Evolutionary conservation across 2,797 vertebrate genomes (phyloP).

Genomic region (Rhincodon typus): DNA sequence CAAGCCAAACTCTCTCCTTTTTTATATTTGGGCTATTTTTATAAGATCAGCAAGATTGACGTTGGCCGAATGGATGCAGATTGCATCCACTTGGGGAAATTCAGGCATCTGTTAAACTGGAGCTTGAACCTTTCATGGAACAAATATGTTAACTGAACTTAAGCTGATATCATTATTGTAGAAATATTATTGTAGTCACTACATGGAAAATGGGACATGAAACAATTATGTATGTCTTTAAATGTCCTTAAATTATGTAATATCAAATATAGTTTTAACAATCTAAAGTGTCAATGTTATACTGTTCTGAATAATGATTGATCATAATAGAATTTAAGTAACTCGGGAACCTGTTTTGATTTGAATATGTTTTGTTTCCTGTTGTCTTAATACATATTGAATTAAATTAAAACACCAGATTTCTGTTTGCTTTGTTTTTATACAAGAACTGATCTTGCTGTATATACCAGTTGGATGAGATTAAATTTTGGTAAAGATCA

Average conservation of each 20-base stretch:
- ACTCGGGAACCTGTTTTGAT: neutral
- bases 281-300: neutral
- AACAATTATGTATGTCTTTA: neutral
- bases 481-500: neutral
- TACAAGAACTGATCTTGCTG: neutral
- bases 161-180: neutral
- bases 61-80: neutral
- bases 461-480: neutral
- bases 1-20: neutral
- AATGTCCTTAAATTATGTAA: neutral
- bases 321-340: neutral
- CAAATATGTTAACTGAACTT: neutral
- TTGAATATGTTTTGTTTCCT: neutral
- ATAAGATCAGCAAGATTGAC: neutral
- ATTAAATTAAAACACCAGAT: neutral
- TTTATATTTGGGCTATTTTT: neutral
- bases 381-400: neutral
- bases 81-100: neutral
- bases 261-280: neutral
- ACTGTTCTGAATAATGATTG: neutral
- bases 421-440: neutral
- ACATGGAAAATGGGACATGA: neutral
- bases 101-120: neutral
- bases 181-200: neutral
- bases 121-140: neutral